Conservation (phyloP, 2,797 vertebrate species). For the Scolopax rusticola region DNA sequence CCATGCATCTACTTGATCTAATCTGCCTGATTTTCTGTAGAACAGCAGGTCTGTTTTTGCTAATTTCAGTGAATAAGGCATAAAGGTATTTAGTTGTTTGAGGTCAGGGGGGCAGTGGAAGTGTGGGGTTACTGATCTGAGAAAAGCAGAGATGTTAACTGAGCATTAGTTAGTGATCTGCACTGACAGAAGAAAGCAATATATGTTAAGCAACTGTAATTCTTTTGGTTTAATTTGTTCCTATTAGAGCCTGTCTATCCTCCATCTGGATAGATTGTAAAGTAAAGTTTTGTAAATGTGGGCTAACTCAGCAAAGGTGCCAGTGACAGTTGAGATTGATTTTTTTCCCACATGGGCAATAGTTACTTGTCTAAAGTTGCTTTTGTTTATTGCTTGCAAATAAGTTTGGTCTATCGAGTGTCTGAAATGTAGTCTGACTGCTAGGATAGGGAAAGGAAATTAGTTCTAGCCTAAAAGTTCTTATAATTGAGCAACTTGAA, state of each 20-base stretch:
- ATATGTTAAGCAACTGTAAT: neutral
- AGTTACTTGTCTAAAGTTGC: neutral
- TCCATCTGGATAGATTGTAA: neutral
- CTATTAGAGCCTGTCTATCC: neutral
- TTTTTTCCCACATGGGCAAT: neutral
- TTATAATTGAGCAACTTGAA: neutral
- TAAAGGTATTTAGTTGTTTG: neutral
- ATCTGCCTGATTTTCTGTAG: neutral
- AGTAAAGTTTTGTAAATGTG: neutral
- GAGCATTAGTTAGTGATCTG: neutral
- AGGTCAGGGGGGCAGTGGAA: neutral
- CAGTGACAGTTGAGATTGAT: neutral
- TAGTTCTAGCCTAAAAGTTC: neutral
- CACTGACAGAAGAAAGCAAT: neutral
- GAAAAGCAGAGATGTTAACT: neutral
- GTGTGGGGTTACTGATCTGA: neutral
- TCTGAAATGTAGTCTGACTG: neutral
- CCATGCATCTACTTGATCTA: neutral
- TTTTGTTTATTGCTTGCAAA: neutral
- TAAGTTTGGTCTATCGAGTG: neutral
- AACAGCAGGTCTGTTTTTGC: neutral
- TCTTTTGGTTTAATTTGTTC: neutral
- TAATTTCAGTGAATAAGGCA: neutral
- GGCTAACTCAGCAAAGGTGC: neutral
- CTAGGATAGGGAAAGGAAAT: neutral